Conservation (phyloP, 2,888 invertebrate species). For the Biston betularia region DNA sequence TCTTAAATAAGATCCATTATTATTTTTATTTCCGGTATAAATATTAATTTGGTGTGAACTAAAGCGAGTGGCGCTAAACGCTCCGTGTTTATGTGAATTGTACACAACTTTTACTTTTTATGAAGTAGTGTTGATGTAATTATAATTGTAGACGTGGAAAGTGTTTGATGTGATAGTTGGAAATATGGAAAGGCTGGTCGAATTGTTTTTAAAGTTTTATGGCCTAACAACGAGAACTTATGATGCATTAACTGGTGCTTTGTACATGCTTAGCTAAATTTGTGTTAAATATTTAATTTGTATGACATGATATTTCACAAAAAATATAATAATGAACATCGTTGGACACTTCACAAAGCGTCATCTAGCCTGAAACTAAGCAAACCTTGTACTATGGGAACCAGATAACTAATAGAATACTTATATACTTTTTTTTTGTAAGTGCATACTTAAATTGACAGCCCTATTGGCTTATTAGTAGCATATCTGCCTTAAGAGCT, state of each 20-base stretch:
- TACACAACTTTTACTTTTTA: conserved; percentile 42
- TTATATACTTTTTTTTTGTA: no score
- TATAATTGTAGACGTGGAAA: conserved; percentile 30
- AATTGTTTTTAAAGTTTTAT: conserved; percentile 8
- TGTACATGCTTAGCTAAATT: neutral
- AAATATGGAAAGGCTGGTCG: conserved; percentile 8
- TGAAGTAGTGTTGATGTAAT: conserved; percentile 25
- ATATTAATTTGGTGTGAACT: conserved; percentile 21
- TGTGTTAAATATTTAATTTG: no score
- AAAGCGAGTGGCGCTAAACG: conserved; percentile 24
- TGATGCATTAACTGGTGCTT: neutral
- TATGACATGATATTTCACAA: no score
- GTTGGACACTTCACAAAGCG: no score
- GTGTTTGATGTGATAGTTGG: conserved; percentile 18
- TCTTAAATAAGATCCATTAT: conserved; percentile 14
- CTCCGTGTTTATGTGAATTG: conserved; percentile 34
- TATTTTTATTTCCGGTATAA: neutral
- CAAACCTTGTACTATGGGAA: no score
- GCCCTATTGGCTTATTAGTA: no score
- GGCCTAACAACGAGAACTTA: neutral
- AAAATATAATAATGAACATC: no score
- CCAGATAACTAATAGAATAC: no score
- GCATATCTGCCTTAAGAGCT: no score
- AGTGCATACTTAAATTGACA: no score
- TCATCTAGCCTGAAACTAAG: no score